Evolutionary conservation across 2,888 invertebrate species (phyloP).

Genomic region (Dugesia japonica): DNA sequence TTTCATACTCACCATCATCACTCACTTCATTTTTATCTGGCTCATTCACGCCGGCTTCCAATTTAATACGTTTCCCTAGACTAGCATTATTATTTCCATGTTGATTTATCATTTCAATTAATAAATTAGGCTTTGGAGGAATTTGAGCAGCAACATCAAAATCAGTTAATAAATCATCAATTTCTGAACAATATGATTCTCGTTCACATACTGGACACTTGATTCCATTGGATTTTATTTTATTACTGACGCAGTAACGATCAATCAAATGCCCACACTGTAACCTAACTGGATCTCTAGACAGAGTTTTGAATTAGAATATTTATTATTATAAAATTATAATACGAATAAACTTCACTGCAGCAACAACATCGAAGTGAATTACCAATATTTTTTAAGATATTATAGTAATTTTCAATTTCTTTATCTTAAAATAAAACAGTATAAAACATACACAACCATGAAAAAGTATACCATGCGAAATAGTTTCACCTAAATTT

Average conservation of each 20-base stretch:
- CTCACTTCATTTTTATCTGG: too few species aligned
- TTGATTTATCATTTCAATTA: neutral
- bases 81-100: too few species aligned
- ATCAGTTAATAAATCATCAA: slow-evolving; percentile 12
- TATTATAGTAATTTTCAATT: too few species aligned
- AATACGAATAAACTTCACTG: neutral
- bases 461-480: too few species aligned
- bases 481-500: too few species aligned
- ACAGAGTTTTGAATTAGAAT: neutral
- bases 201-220: slow-evolving; percentile 13
- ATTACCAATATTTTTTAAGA: neutral
- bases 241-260: neutral
- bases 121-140: slow-evolving; percentile 17
- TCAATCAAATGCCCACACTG: slow-evolving; percentile 22
- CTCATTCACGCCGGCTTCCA: too few species aligned
- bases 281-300: slow-evolving; percentile 24
- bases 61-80: too few species aligned
- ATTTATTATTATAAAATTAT: neutral
- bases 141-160: slow-evolving; percentile 23
- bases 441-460: too few species aligned
- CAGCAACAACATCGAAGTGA: neutral
- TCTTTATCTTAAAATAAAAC: too few species aligned
- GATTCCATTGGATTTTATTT: neutral
- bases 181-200: neutral
- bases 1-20: too few species aligned